Percentiles rank a stretch among this genome's conserved stretches.
Conservation (phyloP, 2,888 invertebrate species). For the Spatulosminthurus flaviceps region DNA sequence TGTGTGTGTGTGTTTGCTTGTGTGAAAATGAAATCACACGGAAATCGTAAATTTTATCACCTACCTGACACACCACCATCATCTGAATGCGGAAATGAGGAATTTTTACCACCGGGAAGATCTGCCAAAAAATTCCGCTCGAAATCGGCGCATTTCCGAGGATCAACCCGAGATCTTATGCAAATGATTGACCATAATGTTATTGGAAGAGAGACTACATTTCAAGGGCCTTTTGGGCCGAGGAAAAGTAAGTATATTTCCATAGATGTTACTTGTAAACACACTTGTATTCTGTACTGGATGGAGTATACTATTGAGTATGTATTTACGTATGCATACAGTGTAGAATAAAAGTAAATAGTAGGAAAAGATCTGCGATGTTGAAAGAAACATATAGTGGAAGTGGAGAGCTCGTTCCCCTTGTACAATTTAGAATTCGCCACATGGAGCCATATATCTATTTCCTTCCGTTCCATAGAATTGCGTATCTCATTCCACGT, state of each 20-base stretch:
- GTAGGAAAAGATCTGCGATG: too few species aligned
- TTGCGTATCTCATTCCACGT: too few species aligned
- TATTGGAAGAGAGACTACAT: slow-evolving; percentile 81
- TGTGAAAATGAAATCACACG: slow-evolving; percentile 51
- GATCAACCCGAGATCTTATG: slow-evolving; percentile 75
- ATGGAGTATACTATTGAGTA: too few species aligned
- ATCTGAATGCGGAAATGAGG: slow-evolving; percentile 27
- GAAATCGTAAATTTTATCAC: slow-evolving; percentile 53
- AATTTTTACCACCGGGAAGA: slow-evolving; percentile 19
- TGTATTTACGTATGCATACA: too few species aligned
- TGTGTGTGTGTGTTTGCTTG: too few species aligned
- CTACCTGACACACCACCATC: slow-evolving; percentile 51
- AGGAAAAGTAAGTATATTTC: slow-evolving; percentile 75
- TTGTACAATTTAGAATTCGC: too few species aligned
- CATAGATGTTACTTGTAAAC: not conserved
- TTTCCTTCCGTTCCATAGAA: too few species aligned
- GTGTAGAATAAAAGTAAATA: too few species aligned
- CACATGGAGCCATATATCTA: too few species aligned
- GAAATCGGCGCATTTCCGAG: slow-evolving; percentile 54
- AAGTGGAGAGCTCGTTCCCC: too few species aligned
- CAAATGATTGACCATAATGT: slow-evolving; percentile 83
- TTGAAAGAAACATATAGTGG: too few species aligned
- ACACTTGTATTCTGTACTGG: too few species aligned
- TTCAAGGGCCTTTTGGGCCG: slow-evolving; percentile 83
- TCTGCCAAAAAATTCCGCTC: slow-evolving; percentile 58